Conservation (phyloP, 2,797 vertebrate species). For the Salarias fasciatus region DNA sequence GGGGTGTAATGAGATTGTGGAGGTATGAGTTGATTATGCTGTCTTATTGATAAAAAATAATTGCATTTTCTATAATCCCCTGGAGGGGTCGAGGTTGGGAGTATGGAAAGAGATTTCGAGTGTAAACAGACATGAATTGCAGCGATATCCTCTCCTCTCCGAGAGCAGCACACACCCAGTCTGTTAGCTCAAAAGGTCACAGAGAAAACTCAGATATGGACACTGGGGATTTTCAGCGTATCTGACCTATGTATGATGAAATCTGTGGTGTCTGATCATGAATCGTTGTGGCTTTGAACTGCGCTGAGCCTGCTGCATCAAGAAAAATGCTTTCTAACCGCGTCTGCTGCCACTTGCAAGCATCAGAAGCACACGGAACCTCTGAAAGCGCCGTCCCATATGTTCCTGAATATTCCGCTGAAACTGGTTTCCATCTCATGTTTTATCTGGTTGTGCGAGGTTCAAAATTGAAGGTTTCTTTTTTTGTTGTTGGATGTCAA, state of each 20-base stretch:
- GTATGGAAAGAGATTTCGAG: slow-evolving; percentile 41
- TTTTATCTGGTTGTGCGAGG: too few species aligned
- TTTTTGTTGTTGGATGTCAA: slow-evolving; percentile 14
- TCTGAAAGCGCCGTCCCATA: neutral
- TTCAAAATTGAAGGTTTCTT: neutral
- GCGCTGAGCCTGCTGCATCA: slow-evolving; percentile 4
- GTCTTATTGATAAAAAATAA: slow-evolving; percentile 72
- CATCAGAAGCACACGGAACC: slow-evolving; percentile 14
- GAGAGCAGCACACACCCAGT: slow-evolving; percentile 8
- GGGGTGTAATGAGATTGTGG: slow-evolving; percentile 62
- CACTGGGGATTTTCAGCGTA: slow-evolving; percentile 7
- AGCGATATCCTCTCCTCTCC: slow-evolving; percentile 9
- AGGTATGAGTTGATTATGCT: slow-evolving; percentile 72
- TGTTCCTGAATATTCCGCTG: neutral
- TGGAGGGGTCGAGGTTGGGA: slow-evolving; percentile 36
- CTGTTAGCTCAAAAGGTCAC: slow-evolving; percentile 29
- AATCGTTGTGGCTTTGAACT: slow-evolving; percentile 6
- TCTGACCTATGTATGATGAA: slow-evolving; percentile 13
- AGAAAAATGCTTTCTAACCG: slow-evolving; percentile 2
- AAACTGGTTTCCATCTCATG: too few species aligned
- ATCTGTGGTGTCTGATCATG: slow-evolving; percentile 8
- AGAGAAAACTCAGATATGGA: slow-evolving; percentile 1
- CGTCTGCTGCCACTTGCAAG: slow-evolving; percentile 1
- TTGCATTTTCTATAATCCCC: slow-evolving; percentile 68
- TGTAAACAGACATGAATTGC: slow-evolving; percentile 15